Percentiles rank a stretch among this genome's conserved stretches.
Evolutionary conservation across 1,140 invertebrate genomes (phyloP).

Genomic region (Drosophila fuyamai): DNA sequence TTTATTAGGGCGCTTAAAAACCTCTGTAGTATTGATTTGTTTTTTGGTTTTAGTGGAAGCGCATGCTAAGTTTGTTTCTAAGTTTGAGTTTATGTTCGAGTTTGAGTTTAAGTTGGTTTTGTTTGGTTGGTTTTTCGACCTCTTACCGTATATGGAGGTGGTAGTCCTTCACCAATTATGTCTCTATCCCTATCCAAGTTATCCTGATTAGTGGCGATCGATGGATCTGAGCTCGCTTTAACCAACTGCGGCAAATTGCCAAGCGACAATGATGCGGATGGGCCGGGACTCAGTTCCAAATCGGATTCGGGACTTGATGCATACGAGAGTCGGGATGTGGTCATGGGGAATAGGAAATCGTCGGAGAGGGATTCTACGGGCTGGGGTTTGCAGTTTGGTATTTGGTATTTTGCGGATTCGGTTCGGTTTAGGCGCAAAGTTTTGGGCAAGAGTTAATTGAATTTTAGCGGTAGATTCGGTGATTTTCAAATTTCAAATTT

Average conservation of each 20-base stretch:
- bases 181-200: constrained; percentile 87
- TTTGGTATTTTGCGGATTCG: constrained; percentile 23
- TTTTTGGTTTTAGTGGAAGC: constrained; percentile 51
- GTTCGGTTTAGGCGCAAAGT: constrained; percentile 49
- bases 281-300: constrained; percentile 92
- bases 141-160: constrained; percentile 92
- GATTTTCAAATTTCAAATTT: constrained; percentile 30
- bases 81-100: constrained; percentile 2
- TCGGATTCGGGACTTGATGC: constrained; percentile 98
- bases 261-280: constrained; percentile 87
- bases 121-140: constrained; percentile 44
- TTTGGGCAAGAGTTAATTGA: constrained; percentile 40
- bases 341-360: constrained; percentile 99
- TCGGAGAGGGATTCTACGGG: constrained; percentile 94
- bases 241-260: constrained; percentile 88
- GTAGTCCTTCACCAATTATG: constrained; percentile 86
- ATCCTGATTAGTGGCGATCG: constrained; percentile 88
- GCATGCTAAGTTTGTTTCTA: constrained; percentile 56
- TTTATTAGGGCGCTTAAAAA: constrained; percentile 24
- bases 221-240: constrained; percentile 95
- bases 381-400: constrained; percentile 81
- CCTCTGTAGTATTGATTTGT: constrained; percentile 3
- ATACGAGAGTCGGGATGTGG: constrained; percentile 95
- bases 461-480: constrained; percentile 33
- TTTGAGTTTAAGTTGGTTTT: constrained; percentile 18